Base-by-base conservation (phyloP, 2,113 vertebrate species). In the Heloderma charlesbogerti region DNA sequence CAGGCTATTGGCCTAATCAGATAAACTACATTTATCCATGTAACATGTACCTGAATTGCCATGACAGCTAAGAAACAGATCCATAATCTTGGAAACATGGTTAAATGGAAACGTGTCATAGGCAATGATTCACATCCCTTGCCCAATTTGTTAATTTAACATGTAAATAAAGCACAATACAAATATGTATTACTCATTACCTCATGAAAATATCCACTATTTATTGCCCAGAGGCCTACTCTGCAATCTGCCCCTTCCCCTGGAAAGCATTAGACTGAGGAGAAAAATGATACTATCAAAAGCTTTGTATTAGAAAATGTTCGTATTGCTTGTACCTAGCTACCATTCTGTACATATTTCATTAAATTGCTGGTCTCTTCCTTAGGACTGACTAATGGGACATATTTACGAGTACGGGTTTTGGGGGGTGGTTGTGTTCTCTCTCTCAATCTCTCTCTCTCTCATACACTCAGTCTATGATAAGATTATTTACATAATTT, bases 21-120 rank as follows among this genome's bases (percentile, higher is more conserved):
- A 94, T 95, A 86, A 4, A 0, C 90, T 66, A 43, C 1, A 3
- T 88, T 90, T 80, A 95, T 88, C 92, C 83, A 67, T 60, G 51
- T 84, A 93, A 90, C 93, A 27, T 0, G 80, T 71, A 60, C 67
- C 85, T 57, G 90, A 8, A 92, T 37, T 94, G 92, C 92, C 92
- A 87, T 77, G 90, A 80, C 95, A 96, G 95, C 93, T 94, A 87
- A 93, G 94, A 48, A 89, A 91, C 57, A 69, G 83, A 25, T 22
- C 86, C 60, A 34, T 90, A 94, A 94, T 94, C 92, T 88, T 6
- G 0, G 60, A 6, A 29, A 71, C 40, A 82, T 80, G 31, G 86
- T 90, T 84, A 84, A 51, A 84, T 0, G 8, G 88, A 91, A 67
- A 0, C 0, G 16, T 16, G 31, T 67, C 40, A 78, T 67, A 22